Evolutionary conservation across 2,888 invertebrate genomes (phyloP).

Genomic region (Caenorhabditis panamensis): DNA sequence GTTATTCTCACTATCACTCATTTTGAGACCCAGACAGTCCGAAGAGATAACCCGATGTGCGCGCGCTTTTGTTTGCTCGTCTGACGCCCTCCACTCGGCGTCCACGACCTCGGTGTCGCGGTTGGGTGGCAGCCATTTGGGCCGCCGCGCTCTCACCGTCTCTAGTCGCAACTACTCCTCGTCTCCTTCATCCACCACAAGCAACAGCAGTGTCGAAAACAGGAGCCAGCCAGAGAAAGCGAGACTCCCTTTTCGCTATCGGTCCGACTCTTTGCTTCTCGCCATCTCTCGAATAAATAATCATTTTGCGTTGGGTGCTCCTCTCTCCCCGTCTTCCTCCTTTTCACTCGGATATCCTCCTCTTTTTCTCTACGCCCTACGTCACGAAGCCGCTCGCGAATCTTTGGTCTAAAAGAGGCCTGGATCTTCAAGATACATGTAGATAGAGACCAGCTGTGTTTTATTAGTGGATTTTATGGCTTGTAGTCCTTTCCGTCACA

Average conservation of each 20-base stretch:
- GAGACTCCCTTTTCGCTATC: constrained; percentile 13
- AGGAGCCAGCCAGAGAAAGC: constrained; percentile 5
- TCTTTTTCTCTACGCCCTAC: constrained; percentile 9
- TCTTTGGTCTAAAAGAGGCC: constrained; percentile 2
- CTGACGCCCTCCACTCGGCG: constrained; percentile 23
- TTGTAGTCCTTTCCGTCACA: constrained; percentile 13
- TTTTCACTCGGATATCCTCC: not conserved
- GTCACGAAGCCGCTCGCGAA: not conserved
- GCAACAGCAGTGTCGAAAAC: not conserved
- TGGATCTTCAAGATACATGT: constrained; percentile 2
- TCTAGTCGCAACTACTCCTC: constrained; percentile 5
- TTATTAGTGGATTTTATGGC: constrained; percentile 41
- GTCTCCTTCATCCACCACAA: not conserved
- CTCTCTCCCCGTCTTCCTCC: constrained; percentile 6
- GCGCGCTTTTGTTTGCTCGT: constrained; percentile 38
- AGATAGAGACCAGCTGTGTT: constrained; percentile 33
- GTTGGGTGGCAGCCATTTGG: constrained; percentile 11
- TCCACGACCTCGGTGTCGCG: constrained; percentile 14
- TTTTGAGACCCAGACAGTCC: constrained; percentile 1
- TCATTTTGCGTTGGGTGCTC: constrained; percentile 4
- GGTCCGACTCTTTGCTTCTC: constrained; percentile 16
- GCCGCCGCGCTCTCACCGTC: constrained; percentile 10
- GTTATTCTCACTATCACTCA: not conserved
- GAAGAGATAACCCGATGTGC: constrained; percentile 4
- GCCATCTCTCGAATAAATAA: constrained; percentile 39